Evolutionary conservation across 35 echinoderm and acorn worm genomes (phyloP).

Genomic region (Apostichopus japonicus): DNA sequence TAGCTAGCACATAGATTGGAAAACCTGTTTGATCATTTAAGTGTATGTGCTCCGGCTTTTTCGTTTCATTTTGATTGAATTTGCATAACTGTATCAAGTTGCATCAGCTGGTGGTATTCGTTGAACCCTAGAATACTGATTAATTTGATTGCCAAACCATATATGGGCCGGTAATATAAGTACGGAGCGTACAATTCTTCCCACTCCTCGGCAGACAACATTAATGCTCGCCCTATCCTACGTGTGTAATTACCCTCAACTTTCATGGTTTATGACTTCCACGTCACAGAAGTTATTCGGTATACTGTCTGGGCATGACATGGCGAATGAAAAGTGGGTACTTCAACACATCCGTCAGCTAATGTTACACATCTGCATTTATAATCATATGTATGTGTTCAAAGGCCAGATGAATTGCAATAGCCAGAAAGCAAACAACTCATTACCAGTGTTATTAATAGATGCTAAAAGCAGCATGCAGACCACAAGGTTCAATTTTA

Average conservation of each 20-base stretch:
- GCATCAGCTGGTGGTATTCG: conserved; percentile 21
- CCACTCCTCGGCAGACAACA: neutral
- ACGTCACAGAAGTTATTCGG: neutral
- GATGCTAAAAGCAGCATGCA: no score
- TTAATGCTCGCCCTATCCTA: conserved; percentile 17
- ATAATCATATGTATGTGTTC: no score
- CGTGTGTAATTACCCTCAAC: conserved; percentile 8
- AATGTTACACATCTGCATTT: no score
- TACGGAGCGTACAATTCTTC: neutral
- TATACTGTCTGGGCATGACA: no score
- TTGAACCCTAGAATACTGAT: conserved; percentile 15
- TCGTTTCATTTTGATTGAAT: conserved; percentile 3
- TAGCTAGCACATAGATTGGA: neutral
- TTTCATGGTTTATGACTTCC: neutral
- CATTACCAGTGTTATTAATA: no score
- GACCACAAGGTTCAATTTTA: no score
- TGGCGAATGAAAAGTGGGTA: no score
- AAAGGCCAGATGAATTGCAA: no score
- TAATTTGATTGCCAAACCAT: conserved; percentile 23
- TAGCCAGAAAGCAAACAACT: no score
- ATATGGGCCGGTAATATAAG: conserved; percentile 14
- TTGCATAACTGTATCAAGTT: conserved; percentile 1
- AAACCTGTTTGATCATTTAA: conserved; percentile 12
- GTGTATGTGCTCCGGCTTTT: neutral
- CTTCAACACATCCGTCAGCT: no score